Base-by-base conservation (phyloP, 1,140 invertebrate genomes). In the Chymomyza costata region DNA sequence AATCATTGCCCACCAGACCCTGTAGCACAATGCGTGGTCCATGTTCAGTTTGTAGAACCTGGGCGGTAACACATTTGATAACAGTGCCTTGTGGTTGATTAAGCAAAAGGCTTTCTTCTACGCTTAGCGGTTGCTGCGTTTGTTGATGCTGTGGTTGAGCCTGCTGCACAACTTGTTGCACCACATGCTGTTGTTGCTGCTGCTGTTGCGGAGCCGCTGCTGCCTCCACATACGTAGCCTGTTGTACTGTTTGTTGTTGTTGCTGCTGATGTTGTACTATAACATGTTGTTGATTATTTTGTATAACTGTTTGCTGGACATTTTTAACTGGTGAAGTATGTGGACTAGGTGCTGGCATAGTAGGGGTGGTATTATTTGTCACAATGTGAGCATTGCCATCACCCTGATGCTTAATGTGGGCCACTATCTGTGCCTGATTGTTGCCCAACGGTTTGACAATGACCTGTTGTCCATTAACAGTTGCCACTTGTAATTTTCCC, bases 11-110 rank as follows among this genome's bases (percentile, higher is more conserved):
- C 53, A 93, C 92, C 2, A 95, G 84, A 3, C 94, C 94, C 83
- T 95, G 93, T 11, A 95, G 74, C 2, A 95, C 92, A 56, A 96
- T 95, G 49, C 93, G 88, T 1, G 93, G 93, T 0, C 94, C 94
- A 63, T 94, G 91, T 25, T 90, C 89, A 0, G 93, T 94, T 82
- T 94, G 93, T 65, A 95, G 92, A 8, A 95, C 92, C 86, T 91
- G 89, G 0, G 93, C 93, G 1, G 93, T 94, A 0, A 94, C 93
- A 59, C 93, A 93, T 85, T 94, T 94, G n/a, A 95, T 93, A 1
- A 94, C 88, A 0, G 93, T 95, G n/a, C 93, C 93, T 1, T 93
- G 91, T 6, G 93, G 93, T 80, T 94, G 93, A 7, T 91, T 92
- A 1, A 88, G 90, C 1, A 95, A 78, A 1, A 94, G 85, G n/a